These are phyloP conservation scores for Nycticorax nycticorax DNA, from an alignment of 2,113 vertebrate species.

Conservation along the genomic window DNA sequence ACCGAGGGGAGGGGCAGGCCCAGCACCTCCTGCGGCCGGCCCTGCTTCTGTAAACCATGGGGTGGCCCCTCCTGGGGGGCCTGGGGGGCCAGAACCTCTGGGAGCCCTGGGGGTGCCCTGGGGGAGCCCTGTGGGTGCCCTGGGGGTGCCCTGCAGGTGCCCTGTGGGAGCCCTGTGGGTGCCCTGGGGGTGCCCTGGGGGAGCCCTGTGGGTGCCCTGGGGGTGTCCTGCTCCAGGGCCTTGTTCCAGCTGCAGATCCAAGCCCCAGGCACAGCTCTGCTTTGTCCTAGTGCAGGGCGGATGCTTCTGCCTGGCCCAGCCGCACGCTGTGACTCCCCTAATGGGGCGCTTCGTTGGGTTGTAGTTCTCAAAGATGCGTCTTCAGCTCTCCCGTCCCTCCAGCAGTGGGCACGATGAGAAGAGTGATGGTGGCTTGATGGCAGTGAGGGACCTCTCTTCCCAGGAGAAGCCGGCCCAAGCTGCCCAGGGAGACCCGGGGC, in stretches of 20 bases:
- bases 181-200: too few relatives aligned
- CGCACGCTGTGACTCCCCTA: accelerated
- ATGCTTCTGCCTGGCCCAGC: not conserved
- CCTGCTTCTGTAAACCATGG: not conserved
- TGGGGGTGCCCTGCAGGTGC: too few relatives aligned
- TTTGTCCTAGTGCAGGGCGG: accelerated
- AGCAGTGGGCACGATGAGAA: not conserved
- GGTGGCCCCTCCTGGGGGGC: not conserved
- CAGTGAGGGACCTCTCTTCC: not conserved
- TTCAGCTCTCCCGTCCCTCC: not conserved
- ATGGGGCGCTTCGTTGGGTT: accelerated
- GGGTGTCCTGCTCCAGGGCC: not conserved
- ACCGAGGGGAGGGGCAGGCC: not conserved
- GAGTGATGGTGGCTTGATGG: not conserved
- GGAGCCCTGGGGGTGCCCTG: too few relatives aligned
- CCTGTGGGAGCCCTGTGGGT: not conserved
- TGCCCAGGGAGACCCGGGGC: not conserved
- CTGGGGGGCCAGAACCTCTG: too few relatives aligned
- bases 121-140: too few relatives aligned
- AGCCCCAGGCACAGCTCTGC: accelerated
- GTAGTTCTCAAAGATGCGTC: accelerated
- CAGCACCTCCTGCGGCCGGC: not conserved
- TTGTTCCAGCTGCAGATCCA: not conserved
- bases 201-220: not conserved
- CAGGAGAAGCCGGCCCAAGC: not conserved